Base-by-base conservation (phyloP, 2,797 vertebrate species). In the Myiotriccus ornatus region DNA sequence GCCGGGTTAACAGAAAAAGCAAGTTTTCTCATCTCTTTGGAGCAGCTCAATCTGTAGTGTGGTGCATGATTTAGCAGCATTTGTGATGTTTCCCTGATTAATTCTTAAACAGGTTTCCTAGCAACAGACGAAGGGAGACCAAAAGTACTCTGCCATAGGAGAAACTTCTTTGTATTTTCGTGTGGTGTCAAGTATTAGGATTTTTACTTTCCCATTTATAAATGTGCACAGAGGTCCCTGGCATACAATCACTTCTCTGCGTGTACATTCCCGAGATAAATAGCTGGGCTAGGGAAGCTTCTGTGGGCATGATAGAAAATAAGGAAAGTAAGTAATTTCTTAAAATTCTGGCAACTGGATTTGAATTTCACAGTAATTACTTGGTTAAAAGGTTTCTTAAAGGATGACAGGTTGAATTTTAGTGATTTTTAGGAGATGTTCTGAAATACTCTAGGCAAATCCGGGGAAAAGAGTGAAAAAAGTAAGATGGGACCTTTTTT, bases 51-150 rank as follows among this genome's bases (percentile, higher is more conserved):
- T 94, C 91, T 92, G 93, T 91, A 59, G 89, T 28, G 88, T 71
- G 75, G 86, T 47, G 39, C 74, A 91, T 96, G 93, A 95, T 97
- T 97, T 97, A 95, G 95, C 77, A 94, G 87, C 84, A 84, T 96
- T 97, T 94, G 94, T 93, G 69, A 97, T 92, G 82, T 92, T 95
- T 97, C 89, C 77, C 74, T 95, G 93, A 97, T 96, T 97, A 95
- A 97, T 81, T 96, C 93, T 96, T 96, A 97, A 94, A 88, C 73
- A 93, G 82, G 94, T 98, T 95, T 98, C 97, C 95, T 98, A 97
- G 97, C 96, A 98, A 98, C 97, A 93, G 84, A 83, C 3, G 25
- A 92, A 95, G 49, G 73, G 86, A 96, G 57, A 94, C 83, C 74
- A 65, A 14, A 32, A 95, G 77, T 88, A 67, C 78, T 94, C 87